These are phyloP conservation scores for Mimas tiliae DNA, from an alignment of 2,888 invertebrate species.

Conservation along the genomic window DNA sequence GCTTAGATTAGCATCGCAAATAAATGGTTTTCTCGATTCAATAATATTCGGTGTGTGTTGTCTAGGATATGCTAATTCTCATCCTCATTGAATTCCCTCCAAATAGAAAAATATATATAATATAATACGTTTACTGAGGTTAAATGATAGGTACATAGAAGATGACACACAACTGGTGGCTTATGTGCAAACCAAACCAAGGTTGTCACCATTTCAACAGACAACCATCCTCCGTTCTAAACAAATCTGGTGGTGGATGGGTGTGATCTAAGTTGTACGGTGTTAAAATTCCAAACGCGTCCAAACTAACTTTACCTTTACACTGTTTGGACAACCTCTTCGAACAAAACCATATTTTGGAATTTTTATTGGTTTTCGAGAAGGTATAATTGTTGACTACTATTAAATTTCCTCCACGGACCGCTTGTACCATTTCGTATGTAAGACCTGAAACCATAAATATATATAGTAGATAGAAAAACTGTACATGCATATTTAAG, in stretches of 20 bases:
- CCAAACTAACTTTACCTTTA: constrained; percentile 26
- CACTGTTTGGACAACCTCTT: constrained; percentile 40
- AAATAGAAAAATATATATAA: too few relatives aligned
- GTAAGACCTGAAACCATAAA: constrained; percentile 9
- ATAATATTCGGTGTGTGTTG: too few relatives aligned
- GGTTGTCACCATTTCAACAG: too few relatives aligned
- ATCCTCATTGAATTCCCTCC: too few relatives aligned
- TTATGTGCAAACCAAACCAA: too few relatives aligned
- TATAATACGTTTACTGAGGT: too few relatives aligned
- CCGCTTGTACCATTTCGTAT: constrained; percentile 10
- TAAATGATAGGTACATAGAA: too few relatives aligned
- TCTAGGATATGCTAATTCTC: too few relatives aligned
- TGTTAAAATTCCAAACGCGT: not conserved
- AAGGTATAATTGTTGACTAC: constrained; percentile 28
- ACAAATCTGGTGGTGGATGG: not conserved
- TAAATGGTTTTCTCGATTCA: too few relatives aligned
- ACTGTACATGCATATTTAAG: too few relatives aligned
- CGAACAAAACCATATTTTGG: constrained; percentile 54
- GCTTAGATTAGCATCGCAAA: too few relatives aligned
- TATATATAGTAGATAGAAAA: not conserved
- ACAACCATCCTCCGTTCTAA: not conserved
- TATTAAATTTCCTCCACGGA: constrained; percentile 12
- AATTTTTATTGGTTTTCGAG: constrained; percentile 25
- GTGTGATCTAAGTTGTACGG: not conserved
- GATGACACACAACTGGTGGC: too few relatives aligned